A percentile compares a stretch with the other conserved stretches of the same genome.
These are phyloP conservation scores for Sepioteuthis lessoniana DNA, from an alignment of 2,888 invertebrate genomes.

Conservation along the genomic window DNA sequence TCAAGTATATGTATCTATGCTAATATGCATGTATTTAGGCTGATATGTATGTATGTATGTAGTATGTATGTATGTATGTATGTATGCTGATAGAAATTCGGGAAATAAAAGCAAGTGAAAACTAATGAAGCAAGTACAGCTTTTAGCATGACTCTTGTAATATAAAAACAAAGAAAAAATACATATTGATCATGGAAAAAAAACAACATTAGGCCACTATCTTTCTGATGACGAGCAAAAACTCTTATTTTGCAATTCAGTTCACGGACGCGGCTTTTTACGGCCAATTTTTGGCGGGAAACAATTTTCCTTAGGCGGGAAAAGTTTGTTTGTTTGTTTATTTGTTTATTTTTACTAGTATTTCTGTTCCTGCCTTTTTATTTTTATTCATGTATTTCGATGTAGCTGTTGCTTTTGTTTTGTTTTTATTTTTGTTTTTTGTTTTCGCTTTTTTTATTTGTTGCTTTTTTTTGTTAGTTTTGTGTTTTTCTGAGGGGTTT, in stretches of 20 bases:
- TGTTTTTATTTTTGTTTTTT: no score
- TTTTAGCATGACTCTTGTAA: background rate
- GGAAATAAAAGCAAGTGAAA: background rate
- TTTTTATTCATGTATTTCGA: no score
- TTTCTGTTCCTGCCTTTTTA: no score
- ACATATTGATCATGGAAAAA: background rate
- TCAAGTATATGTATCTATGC: no score
- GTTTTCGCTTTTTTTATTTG: no score
- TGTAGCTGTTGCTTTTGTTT: no score
- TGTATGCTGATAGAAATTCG: background rate
- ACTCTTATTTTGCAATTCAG: conserved; percentile 33
- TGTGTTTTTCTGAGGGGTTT: background rate
- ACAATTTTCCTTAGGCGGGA: background rate
- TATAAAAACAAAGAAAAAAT: background rate
- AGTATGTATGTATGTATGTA: no score
- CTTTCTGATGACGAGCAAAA: background rate
- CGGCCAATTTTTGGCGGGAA: background rate
- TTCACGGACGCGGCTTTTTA: background rate
- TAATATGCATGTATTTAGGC: no score
- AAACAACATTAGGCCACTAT: background rate
- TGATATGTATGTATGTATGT: background rate
- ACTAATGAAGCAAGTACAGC: background rate
- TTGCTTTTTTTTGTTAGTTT: background rate
- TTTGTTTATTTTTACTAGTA: no score
- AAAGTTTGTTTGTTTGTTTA: no score